A percentile compares a stretch with the other conserved stretches of the same genome.
Evolutionary conservation across 2,797 vertebrate species (phyloP).

Genomic region (Falco biarmicus): DNA sequence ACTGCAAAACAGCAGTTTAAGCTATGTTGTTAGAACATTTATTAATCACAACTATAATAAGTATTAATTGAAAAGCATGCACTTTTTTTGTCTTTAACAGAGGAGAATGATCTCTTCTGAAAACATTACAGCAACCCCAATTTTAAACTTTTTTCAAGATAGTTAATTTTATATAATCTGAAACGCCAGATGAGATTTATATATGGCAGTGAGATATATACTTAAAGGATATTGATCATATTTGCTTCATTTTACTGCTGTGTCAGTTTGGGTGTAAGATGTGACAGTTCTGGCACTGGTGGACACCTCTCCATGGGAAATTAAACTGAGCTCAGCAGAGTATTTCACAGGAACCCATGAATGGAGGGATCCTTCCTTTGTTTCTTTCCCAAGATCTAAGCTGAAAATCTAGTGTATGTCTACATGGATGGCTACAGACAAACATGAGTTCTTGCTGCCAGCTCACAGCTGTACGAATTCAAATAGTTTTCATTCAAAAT

Average conservation of each 20-base stretch:
- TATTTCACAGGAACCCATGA: constrained; percentile 3
- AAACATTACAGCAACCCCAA: neutral
- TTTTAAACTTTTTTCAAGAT: neutral
- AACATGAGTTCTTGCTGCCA: neutral
- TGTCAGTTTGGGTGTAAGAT: neutral
- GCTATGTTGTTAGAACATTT: constrained; percentile 17
- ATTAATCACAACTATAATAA: constrained; percentile 44
- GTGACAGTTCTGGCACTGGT: neutral
- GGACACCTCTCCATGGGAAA: constrained; percentile 28
- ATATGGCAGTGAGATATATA: neutral
- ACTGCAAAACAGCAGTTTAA: constrained; percentile 18
- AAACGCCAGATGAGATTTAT: neutral
- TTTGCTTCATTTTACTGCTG: neutral
- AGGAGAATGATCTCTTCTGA: constrained; percentile 20
- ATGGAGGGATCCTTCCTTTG: neutral
- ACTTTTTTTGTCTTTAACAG: neutral
- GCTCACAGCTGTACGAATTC: neutral
- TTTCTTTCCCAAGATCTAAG: constrained; percentile 43
- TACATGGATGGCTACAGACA: neutral
- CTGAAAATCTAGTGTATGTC: neutral
- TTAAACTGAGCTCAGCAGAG: constrained; percentile 26
- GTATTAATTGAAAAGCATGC: neutral
- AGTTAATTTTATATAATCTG: neutral
- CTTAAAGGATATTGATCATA: neutral
- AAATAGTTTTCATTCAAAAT: neutral